These are phyloP conservation scores for Ichneumoninae sp. DNA, from an alignment of 2,888 invertebrate species.

Conservation along the genomic window DNA sequence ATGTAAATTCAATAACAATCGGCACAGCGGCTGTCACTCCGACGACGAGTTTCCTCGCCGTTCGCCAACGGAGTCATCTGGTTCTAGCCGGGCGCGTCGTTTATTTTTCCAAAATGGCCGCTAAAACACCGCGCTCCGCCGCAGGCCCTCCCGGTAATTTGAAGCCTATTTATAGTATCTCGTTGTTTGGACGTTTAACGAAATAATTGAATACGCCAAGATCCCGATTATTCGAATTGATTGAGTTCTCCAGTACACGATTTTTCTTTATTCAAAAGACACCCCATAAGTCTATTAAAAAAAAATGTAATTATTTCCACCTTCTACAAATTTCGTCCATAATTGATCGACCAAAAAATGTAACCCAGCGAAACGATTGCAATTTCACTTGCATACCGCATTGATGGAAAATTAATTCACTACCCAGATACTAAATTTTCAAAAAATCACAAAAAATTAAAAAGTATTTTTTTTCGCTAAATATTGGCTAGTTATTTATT, in stretches of 20 bases:
- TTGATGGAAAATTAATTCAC: background rate
- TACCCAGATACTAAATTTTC: background rate
- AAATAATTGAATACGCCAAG: slow-evolving; percentile 68
- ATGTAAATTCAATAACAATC: slow-evolving; percentile 84
- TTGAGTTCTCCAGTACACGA: slow-evolving; percentile 44
- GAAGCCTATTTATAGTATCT: slow-evolving; percentile 80
- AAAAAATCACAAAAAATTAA: background rate
- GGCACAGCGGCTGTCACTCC: slow-evolving; percentile 82
- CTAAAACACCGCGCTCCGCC: slow-evolving; percentile 78
- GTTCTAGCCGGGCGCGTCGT: slow-evolving; percentile 76
- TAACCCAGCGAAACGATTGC: slow-evolving; percentile 8
- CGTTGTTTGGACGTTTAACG: slow-evolving; percentile 71
- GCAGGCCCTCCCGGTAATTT: slow-evolving; percentile 78
- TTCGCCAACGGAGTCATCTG: slow-evolving; percentile 79
- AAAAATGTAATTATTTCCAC: background rate
- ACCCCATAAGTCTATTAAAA: background rate
- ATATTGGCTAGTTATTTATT: background rate
- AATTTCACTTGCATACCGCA: background rate
- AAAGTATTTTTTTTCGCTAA: background rate
- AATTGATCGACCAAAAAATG: background rate
- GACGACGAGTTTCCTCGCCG: slow-evolving; percentile 77
- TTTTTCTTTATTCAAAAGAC: background rate
- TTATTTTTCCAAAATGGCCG: slow-evolving; percentile 84
- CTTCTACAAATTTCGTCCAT: background rate
- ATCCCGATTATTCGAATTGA: slow-evolving; percentile 57